phyloP scores from a whole-genome alignment of 2,797 vertebrate species.

The Spinus olivaceus region DNA sequence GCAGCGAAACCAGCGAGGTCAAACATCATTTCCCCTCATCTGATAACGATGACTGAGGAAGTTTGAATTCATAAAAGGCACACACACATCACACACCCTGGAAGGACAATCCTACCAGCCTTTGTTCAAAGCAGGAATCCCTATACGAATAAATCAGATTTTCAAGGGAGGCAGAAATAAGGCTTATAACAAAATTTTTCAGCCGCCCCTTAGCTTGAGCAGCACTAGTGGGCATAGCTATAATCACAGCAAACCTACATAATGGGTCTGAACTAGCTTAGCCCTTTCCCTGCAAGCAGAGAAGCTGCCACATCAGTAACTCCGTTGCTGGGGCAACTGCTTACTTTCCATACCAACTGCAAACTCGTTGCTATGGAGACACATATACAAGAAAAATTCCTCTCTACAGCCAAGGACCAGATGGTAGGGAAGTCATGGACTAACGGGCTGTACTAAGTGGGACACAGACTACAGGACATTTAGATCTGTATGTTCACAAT shows the following conservation, averaged over 20 bases:
- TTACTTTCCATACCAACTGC: constrained; percentile 96
- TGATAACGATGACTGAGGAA: background rate
- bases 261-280: constrained; percentile 71
- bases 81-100: background rate
- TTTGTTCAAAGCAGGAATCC: background rate
- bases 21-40: background rate
- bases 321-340: constrained; percentile 93
- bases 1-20: background rate
- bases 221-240: constrained; percentile 32
- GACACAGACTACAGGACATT: constrained; percentile 48
- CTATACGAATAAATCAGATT: background rate
- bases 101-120: background rate
- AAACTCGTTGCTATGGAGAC: constrained; percentile 90
- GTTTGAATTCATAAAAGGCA: background rate
- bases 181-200: constrained; percentile 20
- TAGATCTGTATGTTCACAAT: background rate
- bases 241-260: constrained; percentile 51
- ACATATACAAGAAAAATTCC: constrained; percentile 93
- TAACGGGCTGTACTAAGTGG: constrained; percentile 58
- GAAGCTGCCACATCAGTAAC: constrained; percentile 89
- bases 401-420: constrained; percentile 88
- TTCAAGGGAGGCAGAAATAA: background rate
- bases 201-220: background rate
- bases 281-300: constrained; percentile 71
- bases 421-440: constrained; percentile 83